Evolutionary conservation across 2,113 vertebrate genomes (phyloP).

Genomic region (Gallinago paraguaiae): DNA sequence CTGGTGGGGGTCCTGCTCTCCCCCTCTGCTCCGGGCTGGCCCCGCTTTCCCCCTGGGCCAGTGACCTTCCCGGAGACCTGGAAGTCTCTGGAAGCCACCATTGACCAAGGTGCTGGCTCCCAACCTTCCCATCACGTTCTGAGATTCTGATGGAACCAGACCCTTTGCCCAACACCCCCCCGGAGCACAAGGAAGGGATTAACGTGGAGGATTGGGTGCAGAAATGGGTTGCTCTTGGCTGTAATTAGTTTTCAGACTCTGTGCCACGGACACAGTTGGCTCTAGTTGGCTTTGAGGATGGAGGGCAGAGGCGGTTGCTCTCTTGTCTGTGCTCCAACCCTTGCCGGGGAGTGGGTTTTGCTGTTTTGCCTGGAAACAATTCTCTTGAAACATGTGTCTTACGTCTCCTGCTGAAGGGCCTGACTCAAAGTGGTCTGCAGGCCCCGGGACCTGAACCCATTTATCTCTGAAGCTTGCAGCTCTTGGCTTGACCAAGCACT

Average conservation of each 20-base stretch:
- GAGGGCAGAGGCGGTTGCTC: constrained; percentile 20
- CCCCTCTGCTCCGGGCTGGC: neutral
- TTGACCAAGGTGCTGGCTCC: neutral
- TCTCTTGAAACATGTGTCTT: neutral
- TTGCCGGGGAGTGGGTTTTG: neutral
- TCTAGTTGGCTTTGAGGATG: neutral
- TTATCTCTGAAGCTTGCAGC: neutral
- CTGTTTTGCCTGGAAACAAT: constrained; percentile 43
- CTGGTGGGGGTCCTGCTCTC: neutral
- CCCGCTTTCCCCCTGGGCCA: fast-evolving
- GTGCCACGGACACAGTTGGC: neutral
- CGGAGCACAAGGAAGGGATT: neutral
- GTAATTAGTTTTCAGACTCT: neutral
- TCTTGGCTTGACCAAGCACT: constrained; percentile 39
- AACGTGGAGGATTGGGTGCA: neutral
- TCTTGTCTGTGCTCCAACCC: constrained; percentile 14
- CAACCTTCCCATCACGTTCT: neutral
- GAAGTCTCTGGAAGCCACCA: neutral
- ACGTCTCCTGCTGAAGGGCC: neutral
- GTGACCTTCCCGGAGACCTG: neutral
- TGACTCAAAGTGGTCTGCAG: constrained; percentile 38
- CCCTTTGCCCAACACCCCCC: neutral
- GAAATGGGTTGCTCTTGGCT: neutral
- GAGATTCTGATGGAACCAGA: neutral
- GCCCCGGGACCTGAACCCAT: neutral